Conservation (phyloP, 2,797 vertebrate species). For the Danio kyathit region DNA sequence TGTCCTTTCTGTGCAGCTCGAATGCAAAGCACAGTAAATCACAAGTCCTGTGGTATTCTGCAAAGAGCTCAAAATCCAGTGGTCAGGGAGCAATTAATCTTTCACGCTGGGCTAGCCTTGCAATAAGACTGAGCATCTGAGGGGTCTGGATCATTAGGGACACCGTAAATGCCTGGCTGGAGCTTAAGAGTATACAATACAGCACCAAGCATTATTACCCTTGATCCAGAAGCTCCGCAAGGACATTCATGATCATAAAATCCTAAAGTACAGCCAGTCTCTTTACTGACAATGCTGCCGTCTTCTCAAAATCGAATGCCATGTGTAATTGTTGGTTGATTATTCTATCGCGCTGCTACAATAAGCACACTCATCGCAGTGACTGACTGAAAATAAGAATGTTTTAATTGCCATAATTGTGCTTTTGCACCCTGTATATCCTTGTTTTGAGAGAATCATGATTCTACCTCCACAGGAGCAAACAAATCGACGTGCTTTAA, state of each 20-base stretch:
- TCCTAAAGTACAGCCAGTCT: neutral
- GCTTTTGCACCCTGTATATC: conserved; percentile 10
- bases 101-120: conserved; percentile 48
- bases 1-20: conserved; percentile 53
- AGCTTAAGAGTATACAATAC: conserved; percentile 40
- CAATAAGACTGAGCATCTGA: conserved; percentile 39
- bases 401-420: conserved; percentile 24
- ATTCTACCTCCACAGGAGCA: conserved; percentile 28
- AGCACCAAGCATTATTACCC: conserved; percentile 31
- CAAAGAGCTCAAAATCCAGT: conserved; percentile 42
- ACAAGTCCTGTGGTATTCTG: conserved; percentile 38
- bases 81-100: conserved; percentile 54
- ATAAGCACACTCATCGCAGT: conserved; percentile 5
- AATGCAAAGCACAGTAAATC: conserved; percentile 55
- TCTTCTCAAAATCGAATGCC: conserved; percentile 7
- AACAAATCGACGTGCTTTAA: conserved; percentile 32
- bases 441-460: conserved; percentile 30
- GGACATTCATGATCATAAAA: conserved; percentile 27
- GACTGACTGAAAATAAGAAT: conserved; percentile 3
- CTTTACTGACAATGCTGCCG: neutral
- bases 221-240: conserved; percentile 39
- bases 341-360: neutral
- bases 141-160: conserved; percentile 41
- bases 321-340: neutral
- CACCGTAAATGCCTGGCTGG: conserved; percentile 4